Base-by-base conservation (phyloP, 2,113 vertebrate species). In the Eolophus roseicapilla region DNA sequence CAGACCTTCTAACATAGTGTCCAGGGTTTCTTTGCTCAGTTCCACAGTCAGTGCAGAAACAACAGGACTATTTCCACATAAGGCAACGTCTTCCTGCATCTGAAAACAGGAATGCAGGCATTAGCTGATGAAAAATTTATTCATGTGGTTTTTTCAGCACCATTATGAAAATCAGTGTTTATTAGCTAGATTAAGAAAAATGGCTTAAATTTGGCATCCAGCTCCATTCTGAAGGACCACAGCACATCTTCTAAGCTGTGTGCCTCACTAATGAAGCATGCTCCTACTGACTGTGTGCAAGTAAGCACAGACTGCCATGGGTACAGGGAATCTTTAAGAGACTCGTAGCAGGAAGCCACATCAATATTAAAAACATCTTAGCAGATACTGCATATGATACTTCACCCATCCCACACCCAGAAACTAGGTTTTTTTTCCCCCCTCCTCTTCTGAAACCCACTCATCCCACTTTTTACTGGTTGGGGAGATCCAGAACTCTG, bases 1-100 rank as follows among this genome's bases (percentile, higher is more conserved):
- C 78, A 99, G 97, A 28, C 99, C 99, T 17, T 99, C 99, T 80
- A 99, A 91, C 97, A 99, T 99, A 13, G 99, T 99, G 96, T 99
- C 99, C 97, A 99, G 95, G 5, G 99, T 99, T 96, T 99, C 99
- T 85, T 98, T 98, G 94, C 98, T 99, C 91, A 99, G 97, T 94
- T 99, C 99, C 98, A 99, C 89, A 18, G 99, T 99, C 95, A 99
- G 93, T 8, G 98, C 97, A 20, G 98, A 98, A 60, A 98, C 76
- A 17, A 96, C 88, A 41, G 98, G 96, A 60, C 97, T 97, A 19
- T 95, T 95, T 31, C 95, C 95, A 9, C 97, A 96, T 23, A 97
- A 95, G 52, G 95, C 97, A 76, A 96, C 95, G 11, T 98, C 96
- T 78, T 99, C 99, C 86, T 98, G 98, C 89, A 99, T 98, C 99